Evolutionary conservation across 2,888 invertebrate genomes (phyloP).

Genomic region (Hyposoter didymator): DNA sequence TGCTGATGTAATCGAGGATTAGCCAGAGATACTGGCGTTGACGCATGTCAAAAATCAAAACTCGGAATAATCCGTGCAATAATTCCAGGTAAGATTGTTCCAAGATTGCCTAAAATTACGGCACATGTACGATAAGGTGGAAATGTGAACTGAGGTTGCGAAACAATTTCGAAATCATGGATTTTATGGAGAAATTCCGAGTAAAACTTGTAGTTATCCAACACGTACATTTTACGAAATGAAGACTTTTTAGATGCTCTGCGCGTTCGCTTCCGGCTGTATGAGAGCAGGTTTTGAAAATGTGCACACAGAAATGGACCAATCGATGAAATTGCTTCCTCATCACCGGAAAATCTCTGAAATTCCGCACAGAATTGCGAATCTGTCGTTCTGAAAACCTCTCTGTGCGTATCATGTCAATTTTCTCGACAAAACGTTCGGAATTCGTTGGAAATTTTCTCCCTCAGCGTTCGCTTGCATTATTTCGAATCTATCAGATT

Average conservation of each 20-base stretch:
- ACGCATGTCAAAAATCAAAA: conserved; percentile 34
- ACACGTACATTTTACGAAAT: not conserved
- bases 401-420: too few species aligned
- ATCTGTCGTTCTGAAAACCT: too few species aligned
- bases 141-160: not conserved
- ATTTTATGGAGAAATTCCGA: not conserved
- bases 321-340: too few species aligned
- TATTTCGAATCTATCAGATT: too few species aligned
- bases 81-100: not conserved
- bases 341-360: too few species aligned
- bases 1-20: conserved; percentile 53
- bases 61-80: not conserved
- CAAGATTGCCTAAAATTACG: not conserved
- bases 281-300: not conserved
- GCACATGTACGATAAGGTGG: not conserved
- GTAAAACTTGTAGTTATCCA: not conserved
- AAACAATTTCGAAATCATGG: not conserved
- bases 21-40: conserved; percentile 34
- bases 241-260: not conserved
- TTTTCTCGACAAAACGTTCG: too few species aligned
- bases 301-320: not conserved
- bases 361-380: too few species aligned
- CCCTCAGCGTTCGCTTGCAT: too few species aligned
- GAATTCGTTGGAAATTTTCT: too few species aligned
- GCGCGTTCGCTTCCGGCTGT: not conserved